phyloP scores from a whole-genome alignment of 30 jellyfish, hydroid and myxozoan species.

The Turritopsis dohrnii region DNA sequence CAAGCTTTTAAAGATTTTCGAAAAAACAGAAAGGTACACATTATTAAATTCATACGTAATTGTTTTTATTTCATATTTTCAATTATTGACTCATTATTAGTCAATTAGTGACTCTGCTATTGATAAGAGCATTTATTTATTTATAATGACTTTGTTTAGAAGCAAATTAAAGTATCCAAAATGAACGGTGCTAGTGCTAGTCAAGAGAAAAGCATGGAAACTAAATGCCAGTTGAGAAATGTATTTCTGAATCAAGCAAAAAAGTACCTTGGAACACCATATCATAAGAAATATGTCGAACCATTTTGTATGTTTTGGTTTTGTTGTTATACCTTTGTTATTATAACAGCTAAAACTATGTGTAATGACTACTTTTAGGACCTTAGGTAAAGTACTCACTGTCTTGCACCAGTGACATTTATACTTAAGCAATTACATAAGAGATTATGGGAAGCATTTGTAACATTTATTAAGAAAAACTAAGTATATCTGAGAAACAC shows the following conservation, averaged over 20 bases:
- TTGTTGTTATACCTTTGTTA: too few species aligned
- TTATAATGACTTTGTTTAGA: not conserved
- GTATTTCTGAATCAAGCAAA: slow-evolving; percentile 51
- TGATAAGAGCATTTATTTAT: not conserved
- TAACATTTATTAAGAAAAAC: too few species aligned
- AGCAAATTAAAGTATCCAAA: not conserved
- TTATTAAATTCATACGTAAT: too few species aligned
- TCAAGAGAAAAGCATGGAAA: slow-evolving; percentile 13
- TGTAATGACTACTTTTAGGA: too few species aligned
- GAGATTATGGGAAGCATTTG: too few species aligned
- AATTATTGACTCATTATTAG: too few species aligned
- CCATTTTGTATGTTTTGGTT: slow-evolving; percentile 51
- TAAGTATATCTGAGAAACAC: too few species aligned
- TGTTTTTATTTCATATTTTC: too few species aligned
- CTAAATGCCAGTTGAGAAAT: slow-evolving; percentile 24
- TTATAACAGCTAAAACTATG: too few species aligned
- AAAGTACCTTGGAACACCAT: slow-evolving; percentile 85
- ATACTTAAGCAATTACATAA: too few species aligned
- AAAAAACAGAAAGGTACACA: slow-evolving; percentile 3
- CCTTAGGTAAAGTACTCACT: too few species aligned
- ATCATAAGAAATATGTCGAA: slow-evolving; percentile 62
- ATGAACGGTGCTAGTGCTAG: not conserved
- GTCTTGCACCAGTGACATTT: too few species aligned
- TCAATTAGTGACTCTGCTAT: not conserved
- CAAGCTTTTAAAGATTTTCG: slow-evolving; percentile 1